Percentiles rank a stretch among this genome's conserved stretches.
phyloP scores from a whole-genome alignment of 2,888 invertebrate genomes.

The Acleris laterana region DNA sequence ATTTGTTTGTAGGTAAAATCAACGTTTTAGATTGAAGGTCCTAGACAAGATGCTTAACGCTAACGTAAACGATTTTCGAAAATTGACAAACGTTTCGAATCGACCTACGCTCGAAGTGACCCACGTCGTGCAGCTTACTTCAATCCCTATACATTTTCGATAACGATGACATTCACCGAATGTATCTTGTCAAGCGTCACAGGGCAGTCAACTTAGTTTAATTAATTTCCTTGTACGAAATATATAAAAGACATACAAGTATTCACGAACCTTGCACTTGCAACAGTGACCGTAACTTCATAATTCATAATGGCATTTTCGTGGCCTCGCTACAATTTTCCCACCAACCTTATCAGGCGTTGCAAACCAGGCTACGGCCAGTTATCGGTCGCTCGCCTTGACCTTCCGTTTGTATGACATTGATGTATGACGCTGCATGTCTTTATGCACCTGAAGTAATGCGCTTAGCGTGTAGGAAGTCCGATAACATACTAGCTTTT shows the following conservation, averaged over 20 bases:
- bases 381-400: constrained; percentile 18
- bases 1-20: too few relatives aligned
- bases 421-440: constrained; percentile 15
- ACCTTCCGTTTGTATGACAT: constrained; percentile 16
- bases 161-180: too few relatives aligned
- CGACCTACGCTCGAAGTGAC: too few relatives aligned
- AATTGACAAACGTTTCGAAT: too few relatives aligned
- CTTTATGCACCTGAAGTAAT: constrained; percentile 4
- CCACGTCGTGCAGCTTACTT: too few relatives aligned
- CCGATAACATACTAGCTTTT: not conserved
- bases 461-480: not conserved
- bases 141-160: too few relatives aligned
- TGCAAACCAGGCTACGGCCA: constrained; percentile 3
- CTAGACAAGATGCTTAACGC: too few relatives aligned
- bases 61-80: too few relatives aligned
- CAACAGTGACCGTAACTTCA: not conserved
- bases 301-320: not conserved
- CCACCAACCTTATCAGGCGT: constrained; percentile 4
- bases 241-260: not conserved
- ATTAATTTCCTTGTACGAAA: not conserved
- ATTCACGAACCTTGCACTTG: not conserved
- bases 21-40: too few relatives aligned
- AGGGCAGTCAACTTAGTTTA: too few relatives aligned
- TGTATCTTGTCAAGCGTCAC: too few relatives aligned
- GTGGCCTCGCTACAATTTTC: constrained; percentile 10